Evolutionary conservation across 2,797 vertebrate species (phyloP).

Genomic region (Xyrichtys novacula): DNA sequence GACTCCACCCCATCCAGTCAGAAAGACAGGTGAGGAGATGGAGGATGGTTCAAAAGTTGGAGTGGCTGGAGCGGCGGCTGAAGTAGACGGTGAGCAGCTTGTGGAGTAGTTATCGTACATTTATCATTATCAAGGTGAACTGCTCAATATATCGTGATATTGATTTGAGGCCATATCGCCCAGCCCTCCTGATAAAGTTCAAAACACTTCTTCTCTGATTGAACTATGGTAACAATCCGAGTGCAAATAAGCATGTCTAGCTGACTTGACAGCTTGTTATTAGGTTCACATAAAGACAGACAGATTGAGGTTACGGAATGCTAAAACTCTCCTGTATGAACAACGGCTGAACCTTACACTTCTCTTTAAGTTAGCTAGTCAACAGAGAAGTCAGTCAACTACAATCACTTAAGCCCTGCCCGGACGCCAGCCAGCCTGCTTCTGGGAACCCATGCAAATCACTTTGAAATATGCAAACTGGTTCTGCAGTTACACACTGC

Average conservation of each 20-base stretch:
- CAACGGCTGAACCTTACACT: neutral
- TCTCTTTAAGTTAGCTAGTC: slow-evolving; percentile 16
- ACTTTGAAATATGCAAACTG: slow-evolving; percentile 72
- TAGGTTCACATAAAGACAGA: neutral
- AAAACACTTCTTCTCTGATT: neutral
- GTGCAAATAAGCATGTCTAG: neutral
- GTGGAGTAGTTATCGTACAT: too few relatives aligned
- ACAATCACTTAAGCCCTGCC: slow-evolving; percentile 30
- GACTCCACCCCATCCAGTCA: too few relatives aligned
- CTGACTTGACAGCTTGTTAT: neutral
- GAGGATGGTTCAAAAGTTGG: too few relatives aligned
- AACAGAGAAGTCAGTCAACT: slow-evolving; percentile 41
- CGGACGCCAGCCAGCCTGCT: slow-evolving; percentile 32
- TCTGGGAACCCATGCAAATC: slow-evolving; percentile 79
- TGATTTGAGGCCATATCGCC: too few relatives aligned
- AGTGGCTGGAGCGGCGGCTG: too few relatives aligned
- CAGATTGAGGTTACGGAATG: neutral
- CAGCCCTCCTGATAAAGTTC: neutral
- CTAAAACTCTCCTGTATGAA: neutral
- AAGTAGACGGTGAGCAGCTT: too few relatives aligned
- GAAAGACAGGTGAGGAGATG: too few relatives aligned
- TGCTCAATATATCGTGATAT: too few relatives aligned
- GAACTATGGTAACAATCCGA: neutral
- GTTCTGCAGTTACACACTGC: slow-evolving; percentile 64
- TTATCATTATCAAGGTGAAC: too few relatives aligned